Evolutionary conservation across 2,113 vertebrate species (phyloP), one percentile per base, ranked within the genome.

Genomic region (Triplophysa siluroides): DNA sequence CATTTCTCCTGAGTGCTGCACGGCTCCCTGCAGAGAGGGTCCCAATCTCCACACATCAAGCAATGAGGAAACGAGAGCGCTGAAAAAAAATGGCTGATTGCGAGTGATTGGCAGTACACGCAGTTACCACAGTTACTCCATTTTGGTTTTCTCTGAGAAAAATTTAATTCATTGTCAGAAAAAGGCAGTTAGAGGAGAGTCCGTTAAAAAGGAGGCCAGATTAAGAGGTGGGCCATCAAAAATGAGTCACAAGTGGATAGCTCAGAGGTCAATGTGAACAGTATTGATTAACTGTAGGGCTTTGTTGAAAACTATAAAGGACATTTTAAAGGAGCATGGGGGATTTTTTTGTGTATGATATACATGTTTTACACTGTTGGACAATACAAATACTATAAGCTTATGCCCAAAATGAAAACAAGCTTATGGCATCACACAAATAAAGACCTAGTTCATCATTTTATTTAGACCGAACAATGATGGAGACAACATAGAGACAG

Each of bases 31-130:
- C 19, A 0, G 92, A 79, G 92, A 90, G 82, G 89, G 91, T 91
- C 92, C 91, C 93, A 93, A 93, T 93, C 91, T 92, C 86, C 88
- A 91, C 87, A 88, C 91, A 90, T 90, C 89, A 89, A 92, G 91
- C 87, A 89, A 92, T 89, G 89, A 90, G 88, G 86, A 87, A 67
- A 63, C 68, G 43, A 65, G 76, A 72, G 63, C 63, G 41, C 23
- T 50, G 64, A 52, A 83, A 88, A 89, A 75, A 76, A 91, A 90
- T 88, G 88, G 84, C 91, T 93, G 92, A 94, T 93, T 93, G 92
- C 91, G 21, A 84, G 90, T 93, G 92, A 94, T 93, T 94, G 93
- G 93, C 92, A 92, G 90, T 80, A 83, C 85, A 87, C 87, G 85
- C 82, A 75, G 92, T 93, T 92, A 88, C 92, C 92, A 92, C 90